These are phyloP conservation scores for Micrasema minimum DNA, from an alignment of 1,140 invertebrate genomes.

Conservation along the genomic window DNA sequence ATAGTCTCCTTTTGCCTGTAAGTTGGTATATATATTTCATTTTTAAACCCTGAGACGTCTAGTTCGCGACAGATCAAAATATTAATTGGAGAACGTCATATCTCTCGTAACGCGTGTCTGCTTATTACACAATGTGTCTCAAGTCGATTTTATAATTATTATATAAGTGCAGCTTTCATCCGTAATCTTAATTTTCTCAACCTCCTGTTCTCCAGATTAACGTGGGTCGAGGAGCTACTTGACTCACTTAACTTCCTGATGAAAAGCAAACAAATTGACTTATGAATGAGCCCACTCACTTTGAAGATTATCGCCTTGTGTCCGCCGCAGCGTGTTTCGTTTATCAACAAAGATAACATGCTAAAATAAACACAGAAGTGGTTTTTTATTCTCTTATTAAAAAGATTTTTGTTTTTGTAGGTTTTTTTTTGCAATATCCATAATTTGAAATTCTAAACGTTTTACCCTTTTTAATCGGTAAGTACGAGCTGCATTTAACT, in stretches of 20 bases:
- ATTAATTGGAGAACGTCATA: conserved; percentile 30
- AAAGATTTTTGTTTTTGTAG: conserved; percentile 7
- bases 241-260: conserved; percentile 21
- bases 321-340: background rate
- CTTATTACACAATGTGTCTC: conserved; percentile 1
- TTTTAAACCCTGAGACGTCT: background rate
- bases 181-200: conserved; percentile 5
- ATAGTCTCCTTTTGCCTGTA: too few species aligned
- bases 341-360: background rate
- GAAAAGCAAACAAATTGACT: conserved; percentile 37
- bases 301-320: conserved; percentile 9
- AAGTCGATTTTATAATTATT: conserved; percentile 19
- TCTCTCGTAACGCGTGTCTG: conserved; percentile 3
- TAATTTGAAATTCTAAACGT: too few species aligned
- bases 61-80: conserved; percentile 9
- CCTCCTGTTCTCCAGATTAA: background rate
- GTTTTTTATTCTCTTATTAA: background rate
- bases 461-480: too few species aligned
- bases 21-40: too few species aligned
- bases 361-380: too few species aligned
- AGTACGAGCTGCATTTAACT: background rate
- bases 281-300: conserved; percentile 9
- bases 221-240: conserved; percentile 10
- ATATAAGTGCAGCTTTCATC: conserved; percentile 22
- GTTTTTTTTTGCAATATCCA: too few species aligned